phyloP scores from a whole-genome alignment of 2,888 invertebrate species.

The Cinara cedri region DNA sequence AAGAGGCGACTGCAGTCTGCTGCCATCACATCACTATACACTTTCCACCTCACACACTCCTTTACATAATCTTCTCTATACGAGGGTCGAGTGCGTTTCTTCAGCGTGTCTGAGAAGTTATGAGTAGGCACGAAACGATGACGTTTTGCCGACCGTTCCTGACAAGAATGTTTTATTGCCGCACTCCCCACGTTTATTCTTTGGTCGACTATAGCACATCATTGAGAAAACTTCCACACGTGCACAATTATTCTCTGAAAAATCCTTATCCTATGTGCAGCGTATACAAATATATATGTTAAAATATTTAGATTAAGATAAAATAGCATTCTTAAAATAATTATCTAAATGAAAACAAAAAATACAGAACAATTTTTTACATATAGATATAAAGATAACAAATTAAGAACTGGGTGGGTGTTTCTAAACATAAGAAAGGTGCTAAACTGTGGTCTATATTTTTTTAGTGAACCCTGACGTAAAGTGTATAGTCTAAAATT shows the following conservation, averaged over 20 bases:
- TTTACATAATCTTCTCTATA: neutral
- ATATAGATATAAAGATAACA: no score
- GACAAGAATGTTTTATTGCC: slow-evolving; percentile 54
- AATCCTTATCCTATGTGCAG: slow-evolving; percentile 3
- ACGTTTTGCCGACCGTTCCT: slow-evolving; percentile 33
- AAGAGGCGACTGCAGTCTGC: neutral
- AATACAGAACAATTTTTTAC: no score
- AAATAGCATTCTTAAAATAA: no score
- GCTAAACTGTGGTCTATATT: no score
- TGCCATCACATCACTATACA: neutral
- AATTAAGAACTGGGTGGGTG: no score
- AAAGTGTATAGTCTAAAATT: no score
- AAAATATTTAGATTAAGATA: no score
- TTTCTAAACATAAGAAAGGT: no score
- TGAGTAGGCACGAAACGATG: slow-evolving; percentile 45
- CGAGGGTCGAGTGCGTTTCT: neutral
- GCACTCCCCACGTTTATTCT: neutral
- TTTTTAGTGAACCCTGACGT: no score
- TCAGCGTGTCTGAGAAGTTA: slow-evolving; percentile 44
- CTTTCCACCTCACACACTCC: neutral
- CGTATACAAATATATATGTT: no score
- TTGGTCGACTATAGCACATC: neutral
- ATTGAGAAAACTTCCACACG: slow-evolving; percentile 20
- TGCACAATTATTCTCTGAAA: slow-evolving; percentile 21
- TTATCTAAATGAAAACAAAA: no score